Conservation (phyloP, 2,113 vertebrate genomes). For the Strix aluco region DNA sequence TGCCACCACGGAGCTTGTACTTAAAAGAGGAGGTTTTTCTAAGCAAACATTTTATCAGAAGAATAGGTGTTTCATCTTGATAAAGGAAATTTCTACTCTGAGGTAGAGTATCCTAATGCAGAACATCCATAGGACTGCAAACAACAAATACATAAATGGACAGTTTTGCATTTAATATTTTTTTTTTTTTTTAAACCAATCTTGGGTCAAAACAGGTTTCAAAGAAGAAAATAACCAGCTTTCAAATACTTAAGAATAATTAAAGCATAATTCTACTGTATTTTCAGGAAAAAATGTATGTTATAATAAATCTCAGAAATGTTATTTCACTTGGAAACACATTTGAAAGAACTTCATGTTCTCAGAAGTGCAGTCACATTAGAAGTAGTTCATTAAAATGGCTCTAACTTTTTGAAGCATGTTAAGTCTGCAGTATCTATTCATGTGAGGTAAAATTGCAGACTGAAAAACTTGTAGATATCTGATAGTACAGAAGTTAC, state of each 20-base stretch:
- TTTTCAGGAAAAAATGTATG: background rate
- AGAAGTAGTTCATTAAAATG: slow-evolving; percentile 27
- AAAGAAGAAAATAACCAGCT: background rate
- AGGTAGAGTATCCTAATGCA: background rate
- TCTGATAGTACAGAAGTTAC: slow-evolving; percentile 33
- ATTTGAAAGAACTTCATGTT: background rate
- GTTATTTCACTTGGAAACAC: slow-evolving; percentile 18
- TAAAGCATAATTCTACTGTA: background rate
- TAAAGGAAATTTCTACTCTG: background rate
- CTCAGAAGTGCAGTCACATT: slow-evolving; percentile 23
- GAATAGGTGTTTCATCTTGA: background rate
- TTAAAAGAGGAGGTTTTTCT: background rate
- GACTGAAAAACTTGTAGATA: slow-evolving; percentile 32
- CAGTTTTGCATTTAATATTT: background rate
- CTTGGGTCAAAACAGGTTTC: background rate
- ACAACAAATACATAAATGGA: background rate
- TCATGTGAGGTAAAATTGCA: slow-evolving; percentile 26
- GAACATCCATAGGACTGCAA: background rate
- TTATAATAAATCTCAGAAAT: slow-evolving; percentile 18
- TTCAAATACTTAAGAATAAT: background rate
- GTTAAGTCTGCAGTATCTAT: background rate
- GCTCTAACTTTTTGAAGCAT: slow-evolving; percentile 8
- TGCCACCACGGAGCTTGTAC: background rate
- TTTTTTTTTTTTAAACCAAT: background rate
- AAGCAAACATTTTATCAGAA: background rate